Base-by-base conservation (phyloP, 2,797 vertebrate genomes). In the Rhinoraja longicauda region DNA sequence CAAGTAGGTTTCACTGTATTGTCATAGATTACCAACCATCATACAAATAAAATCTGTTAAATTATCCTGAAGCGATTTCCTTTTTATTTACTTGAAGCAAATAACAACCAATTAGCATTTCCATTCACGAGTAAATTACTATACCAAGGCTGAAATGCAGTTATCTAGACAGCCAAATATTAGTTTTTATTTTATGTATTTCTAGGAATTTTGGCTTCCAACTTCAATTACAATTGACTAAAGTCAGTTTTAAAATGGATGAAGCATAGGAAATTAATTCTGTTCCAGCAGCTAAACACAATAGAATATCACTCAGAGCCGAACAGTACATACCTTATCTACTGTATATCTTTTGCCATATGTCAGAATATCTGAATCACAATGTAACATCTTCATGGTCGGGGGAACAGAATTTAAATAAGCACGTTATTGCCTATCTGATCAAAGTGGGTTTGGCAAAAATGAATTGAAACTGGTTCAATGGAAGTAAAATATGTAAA, bases 71-170 rank as follows among this genome's bases (percentile, higher is more conserved):
- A 67, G 17, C 67, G n/a, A 88, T 67, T 88, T 88, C 19, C 84
- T 64, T 88, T 88, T 88, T 88, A 67, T 88, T 88, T 64, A 88
- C 29, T 32, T 88, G 32, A 88, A 10, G 84, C 62, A 88, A 67
- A 88, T 59, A 88, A n/a, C 84, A 88, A 88, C 32, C n/a, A 88
- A 88, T 88, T 88, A 88, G 84, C n/a, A 2, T 88, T 88, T 88
- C n/a, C 59, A 64, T 67, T 88, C 17, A 2, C 32, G n/a, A 88
- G 59, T 9, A 88, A 88, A 62, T 88, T 10, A 29, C 21, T 82
- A 45, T 57, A 15, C 59, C 84, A 88, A 88, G n/a, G 59, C 2
- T 67, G 59, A 8, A 64, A 88, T 62, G 29, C 59, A 86, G 82
- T n/a, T 29, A 86, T 64, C n/a, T 36, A 36, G 84, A 88, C 59